Base-by-base conservation (phyloP, 2,888 invertebrate species). In the Sphinx pinastri region DNA sequence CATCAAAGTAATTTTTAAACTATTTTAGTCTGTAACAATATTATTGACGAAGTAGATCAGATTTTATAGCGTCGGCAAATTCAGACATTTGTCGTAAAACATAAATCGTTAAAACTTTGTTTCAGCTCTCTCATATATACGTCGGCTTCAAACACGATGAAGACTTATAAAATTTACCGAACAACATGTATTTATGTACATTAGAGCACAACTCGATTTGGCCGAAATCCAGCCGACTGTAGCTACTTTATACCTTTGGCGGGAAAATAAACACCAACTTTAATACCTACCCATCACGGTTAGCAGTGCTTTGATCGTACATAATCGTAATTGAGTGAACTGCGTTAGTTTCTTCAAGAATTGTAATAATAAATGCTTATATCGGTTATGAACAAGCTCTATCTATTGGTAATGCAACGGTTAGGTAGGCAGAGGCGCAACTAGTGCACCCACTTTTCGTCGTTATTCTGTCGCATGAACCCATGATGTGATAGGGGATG, bases 131-230 rank as follows among this genome's bases (percentile, higher is more conserved):
- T 75, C 79, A 80, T 72, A 25, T 25, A 71, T 79, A 79, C 79
- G 79, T 76, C 75, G 74, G 76, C 74, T 77, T 77, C 81, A 81
- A 77, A 81, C 84, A 84, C 79, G 73, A 78, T 85, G 80, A 84
- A 84, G 78, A 84, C 80, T 78, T 81, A 79, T 82, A 83, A 84
- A 85, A 85, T 86, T 83, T 84, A 81, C 76, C 78, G 86, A 78
- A 77, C 76, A 76, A 79, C 77, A 77, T 79, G 75, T 82, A 79
- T 82, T 63, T 71, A 73, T 75, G 60, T 63, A 54, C 45, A 25
- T 84, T 84, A 82, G 81, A 86, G 83, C 83, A 87, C 78, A 86
- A 82, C 83, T 86, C 79, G 79, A 85, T 84, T 88, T 90, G 90
- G 90, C 90, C 88, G 73, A 77, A 70, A 85, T 89, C 89, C 87